Evolutionary conservation across 2,113 vertebrate species (phyloP), one percentile per base, ranked within the genome.

Genomic region (Arothron firmamentum): DNA sequence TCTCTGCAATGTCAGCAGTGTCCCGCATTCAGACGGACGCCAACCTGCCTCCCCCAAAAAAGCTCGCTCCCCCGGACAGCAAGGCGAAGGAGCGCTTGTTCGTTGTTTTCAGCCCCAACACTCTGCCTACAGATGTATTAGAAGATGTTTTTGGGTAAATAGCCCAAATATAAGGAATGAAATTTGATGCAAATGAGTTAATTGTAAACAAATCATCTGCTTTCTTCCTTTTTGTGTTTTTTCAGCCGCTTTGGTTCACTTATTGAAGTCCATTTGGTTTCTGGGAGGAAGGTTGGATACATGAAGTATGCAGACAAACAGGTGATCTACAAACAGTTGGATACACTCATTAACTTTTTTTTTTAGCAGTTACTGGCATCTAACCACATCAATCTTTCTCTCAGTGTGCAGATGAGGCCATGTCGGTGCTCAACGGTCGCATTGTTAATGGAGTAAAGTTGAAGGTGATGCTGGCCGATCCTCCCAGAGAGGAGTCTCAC

Each of bases 391-490:
- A 48, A 2, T 46, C 10, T 71, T 3, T 18, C n/a, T 1, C 4
- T 57, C 38, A 89, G 86, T 93, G 92, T 45, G 95, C 96, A 6
- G 93, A 92, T 0, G 94, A 98, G 1, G 96, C 96, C 60, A 93
- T 98, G 87, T 89, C 91, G 0, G 84, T 83, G 0, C 85, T 98
- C 8, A 94, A 99, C 51, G 93, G 94, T 0, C 95, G 92, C 63
- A 88, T 93, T 12, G 91, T 98, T 20, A 98, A 98, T 2, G 94
- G 95, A 0, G 93, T 99, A 13, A 95, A 93, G 78, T 90, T 99
- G 81, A 99, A 98, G 81, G 95, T 99, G 72, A 94, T 95, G 92
- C 51, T 96, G 74, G 96, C 96, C 5, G 95, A 98, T 75, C 94
- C 94, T 0, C 94, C 94, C 28, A 88, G 92, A 7, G 96, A 98